These are phyloP conservation scores for Macroteleia sp. DNA, from an alignment of 2,888 invertebrate genomes.

Conservation along the genomic window DNA sequence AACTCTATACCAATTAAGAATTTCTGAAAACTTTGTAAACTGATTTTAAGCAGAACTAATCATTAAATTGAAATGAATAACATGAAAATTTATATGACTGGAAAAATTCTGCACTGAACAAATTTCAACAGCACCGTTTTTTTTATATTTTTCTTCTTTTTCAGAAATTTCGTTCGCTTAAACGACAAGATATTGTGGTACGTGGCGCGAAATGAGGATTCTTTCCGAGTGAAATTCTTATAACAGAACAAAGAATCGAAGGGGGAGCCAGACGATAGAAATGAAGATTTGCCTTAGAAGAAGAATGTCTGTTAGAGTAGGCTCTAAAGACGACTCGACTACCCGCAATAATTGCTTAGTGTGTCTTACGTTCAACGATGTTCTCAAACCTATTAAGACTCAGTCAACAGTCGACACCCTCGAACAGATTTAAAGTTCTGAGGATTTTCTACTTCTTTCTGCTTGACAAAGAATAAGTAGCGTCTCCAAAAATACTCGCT, in stretches of 20 bases:
- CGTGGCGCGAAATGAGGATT: slow-evolving; percentile 14
- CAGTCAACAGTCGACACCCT: slow-evolving; percentile 17
- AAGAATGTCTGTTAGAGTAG: slow-evolving; percentile 67
- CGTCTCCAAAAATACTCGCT: not conserved
- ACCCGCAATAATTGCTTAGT: slow-evolving; percentile 68
- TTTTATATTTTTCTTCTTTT: slow-evolving; percentile 7
- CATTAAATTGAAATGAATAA: too few species aligned
- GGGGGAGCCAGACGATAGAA: slow-evolving; percentile 16
- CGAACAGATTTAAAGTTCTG: not conserved
- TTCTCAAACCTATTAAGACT: slow-evolving; percentile 12
- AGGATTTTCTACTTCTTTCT: slow-evolving; percentile 7
- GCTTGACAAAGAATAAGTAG: not conserved
- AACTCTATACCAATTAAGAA: too few species aligned
- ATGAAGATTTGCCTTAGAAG: slow-evolving; percentile 15
- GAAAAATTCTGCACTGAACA: too few species aligned
- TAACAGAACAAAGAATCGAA: slow-evolving; percentile 19
- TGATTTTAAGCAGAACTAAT: too few species aligned
- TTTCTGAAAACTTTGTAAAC: too few species aligned
- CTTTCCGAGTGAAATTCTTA: not conserved
- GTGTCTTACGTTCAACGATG: not conserved
- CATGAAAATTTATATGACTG: too few species aligned
- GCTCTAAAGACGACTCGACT: slow-evolving; percentile 51
- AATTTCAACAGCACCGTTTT: too few species aligned
- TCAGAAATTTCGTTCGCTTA: slow-evolving; percentile 5
- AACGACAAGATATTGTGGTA: slow-evolving; percentile 1